A percentile compares a stretch with the other conserved stretches of the same genome.
These are phyloP conservation scores for Sciurus niger DNA, from an alignment of 2,113 vertebrate genomes.

Conservation along the genomic window DNA sequence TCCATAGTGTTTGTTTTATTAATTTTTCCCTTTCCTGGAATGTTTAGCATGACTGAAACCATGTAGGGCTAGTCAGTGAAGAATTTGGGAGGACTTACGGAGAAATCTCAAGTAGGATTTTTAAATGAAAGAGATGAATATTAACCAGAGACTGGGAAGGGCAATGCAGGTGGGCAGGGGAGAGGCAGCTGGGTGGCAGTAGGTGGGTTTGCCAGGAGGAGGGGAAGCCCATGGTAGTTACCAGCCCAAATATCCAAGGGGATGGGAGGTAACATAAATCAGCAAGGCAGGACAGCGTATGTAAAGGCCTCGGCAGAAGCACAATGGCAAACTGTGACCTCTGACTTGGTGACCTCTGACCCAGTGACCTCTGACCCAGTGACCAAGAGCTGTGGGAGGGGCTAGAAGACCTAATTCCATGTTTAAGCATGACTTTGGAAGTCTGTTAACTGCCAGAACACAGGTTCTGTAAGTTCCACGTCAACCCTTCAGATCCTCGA, in stretches of 20 bases:
- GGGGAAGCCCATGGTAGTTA: neutral
- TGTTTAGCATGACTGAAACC: neutral
- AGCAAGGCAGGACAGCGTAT: too few relatives aligned
- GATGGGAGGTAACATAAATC: neutral
- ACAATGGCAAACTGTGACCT: neutral
- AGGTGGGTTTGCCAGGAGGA: neutral
- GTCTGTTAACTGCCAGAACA: neutral
- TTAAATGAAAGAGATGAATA: neutral
- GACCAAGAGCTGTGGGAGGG: neutral
- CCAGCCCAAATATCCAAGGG: neutral
- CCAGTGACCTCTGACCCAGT: neutral
- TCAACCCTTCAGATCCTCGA: neutral
- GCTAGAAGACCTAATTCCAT: neutral
- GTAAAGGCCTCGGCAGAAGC: rapidly evolving
- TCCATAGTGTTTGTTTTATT: neutral
- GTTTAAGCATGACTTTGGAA: neutral
- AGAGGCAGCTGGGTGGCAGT: neutral
- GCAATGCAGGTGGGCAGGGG: neutral
- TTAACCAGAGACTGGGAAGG: neutral
- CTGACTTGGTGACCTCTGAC: neutral
- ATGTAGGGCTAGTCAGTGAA: neutral
- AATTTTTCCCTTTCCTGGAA: neutral
- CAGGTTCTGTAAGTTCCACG: neutral
- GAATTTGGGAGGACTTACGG: neutral
- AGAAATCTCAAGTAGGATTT: neutral